phyloP scores from a whole-genome alignment of 2,797 vertebrate species.

The Acanthurus tractus region DNA sequence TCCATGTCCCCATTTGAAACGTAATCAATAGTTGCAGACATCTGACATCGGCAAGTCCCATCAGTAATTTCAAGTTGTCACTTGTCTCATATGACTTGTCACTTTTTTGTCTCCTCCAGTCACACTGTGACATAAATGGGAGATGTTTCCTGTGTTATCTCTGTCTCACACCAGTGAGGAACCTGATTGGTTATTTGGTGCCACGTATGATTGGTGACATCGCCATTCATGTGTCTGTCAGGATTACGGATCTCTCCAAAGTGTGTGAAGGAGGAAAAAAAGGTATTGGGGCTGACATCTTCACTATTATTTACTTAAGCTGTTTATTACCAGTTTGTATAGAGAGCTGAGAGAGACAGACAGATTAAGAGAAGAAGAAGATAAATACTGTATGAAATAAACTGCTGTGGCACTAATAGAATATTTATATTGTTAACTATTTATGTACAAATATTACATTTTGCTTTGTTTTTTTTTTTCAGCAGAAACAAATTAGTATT shows the following conservation, averaged over 20 bases:
- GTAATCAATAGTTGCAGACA: constrained; percentile 58
- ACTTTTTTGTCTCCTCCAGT: constrained; percentile 14
- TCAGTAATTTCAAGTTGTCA: constrained; percentile 65
- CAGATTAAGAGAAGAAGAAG: background rate
- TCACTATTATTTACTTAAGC: constrained; percentile 40
- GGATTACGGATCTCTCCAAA: constrained; percentile 40
- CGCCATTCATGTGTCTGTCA: constrained; percentile 43
- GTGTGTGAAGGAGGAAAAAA: background rate
- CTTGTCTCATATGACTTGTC: constrained; percentile 47
- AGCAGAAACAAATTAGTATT: too few relatives aligned
- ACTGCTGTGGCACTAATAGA: background rate
- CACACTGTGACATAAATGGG: constrained; percentile 50
- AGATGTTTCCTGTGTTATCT: constrained; percentile 64
- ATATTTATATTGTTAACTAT: background rate
- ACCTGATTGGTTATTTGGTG: constrained; percentile 67
- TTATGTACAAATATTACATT: constrained; percentile 20
- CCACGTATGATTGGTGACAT: constrained; percentile 44
- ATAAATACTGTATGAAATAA: constrained; percentile 18
- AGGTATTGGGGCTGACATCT: constrained; percentile 34
- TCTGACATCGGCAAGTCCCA: constrained; percentile 52
- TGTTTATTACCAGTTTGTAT: constrained; percentile 12
- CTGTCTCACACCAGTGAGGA: constrained; percentile 58
- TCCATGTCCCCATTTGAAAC: constrained; percentile 42
- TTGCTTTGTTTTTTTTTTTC: background rate
- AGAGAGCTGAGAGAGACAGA: constrained; percentile 9